Evolutionary conservation across 2,797 vertebrate species (phyloP).

Genomic region (Lithobates pipiens): DNA sequence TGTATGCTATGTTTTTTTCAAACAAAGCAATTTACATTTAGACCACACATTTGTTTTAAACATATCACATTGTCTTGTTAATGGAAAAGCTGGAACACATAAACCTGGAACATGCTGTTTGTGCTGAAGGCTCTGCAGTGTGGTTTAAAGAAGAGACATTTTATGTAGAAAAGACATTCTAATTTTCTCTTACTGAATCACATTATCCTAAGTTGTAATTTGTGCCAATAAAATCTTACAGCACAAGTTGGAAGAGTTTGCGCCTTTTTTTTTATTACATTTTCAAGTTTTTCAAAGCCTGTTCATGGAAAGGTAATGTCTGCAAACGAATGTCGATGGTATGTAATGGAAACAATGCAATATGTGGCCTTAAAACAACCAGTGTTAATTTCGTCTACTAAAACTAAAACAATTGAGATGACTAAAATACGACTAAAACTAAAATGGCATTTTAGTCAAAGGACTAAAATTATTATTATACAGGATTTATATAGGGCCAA

Average conservation of each 20-base stretch:
- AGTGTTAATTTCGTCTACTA: no score
- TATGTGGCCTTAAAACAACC: neutral
- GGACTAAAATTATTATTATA: no score
- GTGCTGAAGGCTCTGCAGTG: neutral
- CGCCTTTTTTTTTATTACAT: neutral
- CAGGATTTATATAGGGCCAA: no score
- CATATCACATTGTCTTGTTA: neutral
- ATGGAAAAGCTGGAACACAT: slow-evolving; percentile 18
- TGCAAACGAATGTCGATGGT: neutral
- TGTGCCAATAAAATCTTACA: slow-evolving; percentile 9
- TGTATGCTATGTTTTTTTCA: neutral
- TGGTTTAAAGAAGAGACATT: slow-evolving; percentile 42
- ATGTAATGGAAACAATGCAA: neutral
- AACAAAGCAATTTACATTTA: neutral
- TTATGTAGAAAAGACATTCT: slow-evolving; percentile 6
- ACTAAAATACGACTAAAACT: no score
- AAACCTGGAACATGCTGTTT: slow-evolving; percentile 20
- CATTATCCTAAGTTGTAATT: slow-evolving; percentile 19
- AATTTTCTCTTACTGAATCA: slow-evolving; percentile 19
- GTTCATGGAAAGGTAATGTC: neutral
- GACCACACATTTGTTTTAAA: neutral
- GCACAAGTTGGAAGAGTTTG: slow-evolving; percentile 3
- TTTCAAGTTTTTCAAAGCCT: neutral
- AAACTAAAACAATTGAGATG: no score
- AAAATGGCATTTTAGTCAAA: no score